A percentile compares a stretch with the other conserved stretches of the same genome.
These are phyloP conservation scores for Lasioglossum villosulum DNA, from an alignment of 2,888 invertebrate species.

Conservation along the genomic window DNA sequence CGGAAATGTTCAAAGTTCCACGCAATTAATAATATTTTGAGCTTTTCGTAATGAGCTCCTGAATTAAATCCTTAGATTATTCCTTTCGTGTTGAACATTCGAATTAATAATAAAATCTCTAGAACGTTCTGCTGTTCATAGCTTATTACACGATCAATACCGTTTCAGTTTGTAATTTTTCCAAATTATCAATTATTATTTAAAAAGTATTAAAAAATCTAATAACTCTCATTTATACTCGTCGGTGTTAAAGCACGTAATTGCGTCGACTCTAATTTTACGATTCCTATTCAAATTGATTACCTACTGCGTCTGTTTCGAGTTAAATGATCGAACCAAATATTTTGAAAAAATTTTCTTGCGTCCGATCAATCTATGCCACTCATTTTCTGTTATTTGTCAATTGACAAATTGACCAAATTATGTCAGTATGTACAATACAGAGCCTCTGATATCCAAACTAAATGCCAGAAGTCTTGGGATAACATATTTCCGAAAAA, in stretches of 20 bases:
- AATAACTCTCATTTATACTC: neutral
- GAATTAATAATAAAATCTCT: neutral
- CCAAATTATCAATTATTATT: neutral
- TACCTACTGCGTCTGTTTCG: slow-evolving; percentile 7
- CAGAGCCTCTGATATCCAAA: neutral
- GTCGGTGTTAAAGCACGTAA: neutral
- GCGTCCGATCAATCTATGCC: slow-evolving; percentile 9
- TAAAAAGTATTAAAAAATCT: neutral
- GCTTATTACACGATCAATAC: neutral
- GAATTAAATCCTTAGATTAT: slow-evolving; percentile 7
- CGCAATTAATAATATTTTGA: slow-evolving; percentile 38
- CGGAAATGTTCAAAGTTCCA: slow-evolving; percentile 31
- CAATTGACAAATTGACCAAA: slow-evolving; percentile 2
- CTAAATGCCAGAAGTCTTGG: neutral
- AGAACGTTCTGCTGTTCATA: neutral
- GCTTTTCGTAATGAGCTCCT: slow-evolving; percentile 28
- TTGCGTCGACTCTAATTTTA: neutral
- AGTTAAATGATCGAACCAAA: neutral
- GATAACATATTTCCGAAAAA: neutral
- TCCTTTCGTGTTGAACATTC: neutral
- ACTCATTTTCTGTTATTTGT: slow-evolving; percentile 1
- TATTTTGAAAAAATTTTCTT: neutral
- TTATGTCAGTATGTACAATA: neutral
- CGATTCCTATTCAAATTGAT: slow-evolving; percentile 9
- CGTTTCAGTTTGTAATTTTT: neutral